These are phyloP conservation scores for Mizuhopecten yessoensis DNA, from an alignment of 1,140 invertebrate genomes.

Conservation along the genomic window DNA sequence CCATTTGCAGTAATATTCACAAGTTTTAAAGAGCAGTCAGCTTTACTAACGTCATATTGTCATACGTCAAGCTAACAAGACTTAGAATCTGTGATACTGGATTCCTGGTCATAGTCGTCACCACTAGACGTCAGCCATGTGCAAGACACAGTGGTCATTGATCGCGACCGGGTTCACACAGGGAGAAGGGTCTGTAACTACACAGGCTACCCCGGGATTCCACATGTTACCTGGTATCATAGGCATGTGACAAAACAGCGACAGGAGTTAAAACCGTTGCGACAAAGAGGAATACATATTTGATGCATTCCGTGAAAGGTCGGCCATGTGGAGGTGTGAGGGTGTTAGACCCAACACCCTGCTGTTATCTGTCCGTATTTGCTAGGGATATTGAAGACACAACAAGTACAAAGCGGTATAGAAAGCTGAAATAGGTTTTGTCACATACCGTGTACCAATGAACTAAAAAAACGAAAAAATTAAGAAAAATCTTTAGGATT, in stretches of 20 bases:
- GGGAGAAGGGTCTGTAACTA: neutral
- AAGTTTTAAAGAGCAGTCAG: neutral
- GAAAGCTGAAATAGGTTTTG: no score
- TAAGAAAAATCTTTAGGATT: no score
- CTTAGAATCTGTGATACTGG: neutral
- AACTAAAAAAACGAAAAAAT: no score
- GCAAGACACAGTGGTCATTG: neutral
- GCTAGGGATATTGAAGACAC: no score
- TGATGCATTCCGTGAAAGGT: neutral
- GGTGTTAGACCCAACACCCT: no score
- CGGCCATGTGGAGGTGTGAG: neutral
- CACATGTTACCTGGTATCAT: neutral
- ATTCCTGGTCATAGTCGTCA: neutral
- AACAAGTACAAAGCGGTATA: no score
- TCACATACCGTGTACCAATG: no score
- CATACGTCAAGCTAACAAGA: neutral
- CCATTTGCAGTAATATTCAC: neutral
- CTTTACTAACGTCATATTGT: neutral
- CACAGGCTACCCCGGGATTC: neutral
- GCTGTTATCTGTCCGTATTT: no score
- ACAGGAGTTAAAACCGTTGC: neutral
- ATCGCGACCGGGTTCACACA: neutral
- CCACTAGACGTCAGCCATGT: neutral
- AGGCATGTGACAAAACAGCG: neutral
- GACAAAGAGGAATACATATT: neutral